Conservation (phyloP, 1,140 invertebrate genomes). For the Diploscapter pachys region DNA sequence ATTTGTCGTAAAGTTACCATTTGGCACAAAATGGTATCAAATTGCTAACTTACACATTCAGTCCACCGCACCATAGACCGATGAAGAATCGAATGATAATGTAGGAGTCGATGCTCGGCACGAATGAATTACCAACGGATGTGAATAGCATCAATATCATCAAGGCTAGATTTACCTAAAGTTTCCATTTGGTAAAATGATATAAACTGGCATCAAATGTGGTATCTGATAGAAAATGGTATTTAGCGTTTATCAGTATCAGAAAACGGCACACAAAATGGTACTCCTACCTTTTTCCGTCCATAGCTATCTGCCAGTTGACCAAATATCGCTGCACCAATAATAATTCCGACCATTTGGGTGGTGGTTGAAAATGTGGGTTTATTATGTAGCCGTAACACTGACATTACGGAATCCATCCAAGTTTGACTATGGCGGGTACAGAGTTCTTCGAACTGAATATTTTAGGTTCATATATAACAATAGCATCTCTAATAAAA, state of each 20-base stretch:
- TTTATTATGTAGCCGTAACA: constrained; percentile 17
- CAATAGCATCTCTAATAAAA: neutral
- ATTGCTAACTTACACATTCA: neutral
- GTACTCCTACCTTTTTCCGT: constrained; percentile 18
- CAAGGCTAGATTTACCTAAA: constrained; percentile 17
- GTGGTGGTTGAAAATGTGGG: constrained; percentile 23
- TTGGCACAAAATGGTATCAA: neutral
- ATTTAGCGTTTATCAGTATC: neutral
- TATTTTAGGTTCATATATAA: neutral
- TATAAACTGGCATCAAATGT: neutral
- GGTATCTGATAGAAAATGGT: neutral
- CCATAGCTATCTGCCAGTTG: constrained; percentile 32
- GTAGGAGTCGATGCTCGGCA: constrained; percentile 15
- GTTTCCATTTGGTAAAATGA: neutral
- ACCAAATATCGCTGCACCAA: constrained; percentile 20
- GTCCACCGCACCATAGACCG: constrained; percentile 7
- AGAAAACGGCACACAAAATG: neutral
- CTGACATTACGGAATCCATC: constrained; percentile 10
- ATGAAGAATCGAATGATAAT: constrained; percentile 30
- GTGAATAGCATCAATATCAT: constrained; percentile 23
- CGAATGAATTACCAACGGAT: constrained; percentile 20
- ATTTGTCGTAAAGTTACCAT: neutral
- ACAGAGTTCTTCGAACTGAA: constrained; percentile 27
- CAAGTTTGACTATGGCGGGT: constrained; percentile 11
- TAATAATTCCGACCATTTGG: constrained; percentile 32